Conservation (phyloP, 2,113 vertebrate species). For the Promerops cafer region DNA sequence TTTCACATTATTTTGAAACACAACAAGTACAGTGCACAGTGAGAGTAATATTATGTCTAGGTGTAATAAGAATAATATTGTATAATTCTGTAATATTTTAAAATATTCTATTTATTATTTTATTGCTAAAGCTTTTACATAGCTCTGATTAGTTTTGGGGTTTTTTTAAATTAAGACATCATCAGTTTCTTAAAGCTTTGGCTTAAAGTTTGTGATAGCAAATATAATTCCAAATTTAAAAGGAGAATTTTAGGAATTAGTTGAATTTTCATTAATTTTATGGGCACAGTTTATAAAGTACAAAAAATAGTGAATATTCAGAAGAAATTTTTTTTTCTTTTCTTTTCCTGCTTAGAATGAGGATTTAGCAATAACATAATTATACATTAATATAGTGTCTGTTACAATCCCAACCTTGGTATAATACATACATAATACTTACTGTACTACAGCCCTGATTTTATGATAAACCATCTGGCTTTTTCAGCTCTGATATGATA, state of each 20-base stretch:
- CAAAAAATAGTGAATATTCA: background rate
- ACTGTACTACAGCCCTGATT: background rate
- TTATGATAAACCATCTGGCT: background rate
- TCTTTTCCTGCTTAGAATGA: background rate
- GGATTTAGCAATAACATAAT: background rate
- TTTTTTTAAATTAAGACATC: background rate
- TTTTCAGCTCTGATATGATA: conserved; percentile 36
- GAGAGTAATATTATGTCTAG: background rate
- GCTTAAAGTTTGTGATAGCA: background rate
- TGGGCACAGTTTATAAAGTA: background rate
- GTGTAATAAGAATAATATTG: background rate
- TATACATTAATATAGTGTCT: background rate
- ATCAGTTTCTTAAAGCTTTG: background rate
- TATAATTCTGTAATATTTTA: background rate
- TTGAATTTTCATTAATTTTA: background rate
- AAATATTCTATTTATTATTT: background rate
- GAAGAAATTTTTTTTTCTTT: background rate
- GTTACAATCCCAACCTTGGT: background rate
- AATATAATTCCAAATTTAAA: background rate
- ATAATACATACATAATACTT: background rate
- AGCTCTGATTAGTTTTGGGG: background rate
- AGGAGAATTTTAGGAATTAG: background rate
- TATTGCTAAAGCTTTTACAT: background rate
- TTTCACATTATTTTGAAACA: background rate
- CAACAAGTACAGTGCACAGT: background rate